Base-by-base conservation (phyloP, 2,113 vertebrate species). In the Sinocyclocheilus anshuiensis region DNA sequence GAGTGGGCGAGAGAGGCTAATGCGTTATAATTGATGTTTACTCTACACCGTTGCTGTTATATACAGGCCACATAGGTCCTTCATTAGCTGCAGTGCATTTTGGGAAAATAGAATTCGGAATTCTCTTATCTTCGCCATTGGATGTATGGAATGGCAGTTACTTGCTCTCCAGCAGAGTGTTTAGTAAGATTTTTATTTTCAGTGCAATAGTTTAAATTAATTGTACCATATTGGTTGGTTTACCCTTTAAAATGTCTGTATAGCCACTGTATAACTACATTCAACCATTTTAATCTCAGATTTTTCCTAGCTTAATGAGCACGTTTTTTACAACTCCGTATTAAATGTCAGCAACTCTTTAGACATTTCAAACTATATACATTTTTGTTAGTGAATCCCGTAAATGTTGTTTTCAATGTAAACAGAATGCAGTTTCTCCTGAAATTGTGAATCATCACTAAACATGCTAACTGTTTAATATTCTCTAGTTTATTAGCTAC, bases 21-120 rank as follows among this genome's bases (percentile, higher is more conserved):
- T 87, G 84, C 85, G 36, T 50, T 59, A 18, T 76, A 86, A 87
- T 83, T 79, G 79, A 86, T 83, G 86, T 85, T 89, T 89, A 86
- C 26, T 82, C 48, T 8, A 72, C 74, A 13, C 67, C 50, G 72
- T 29, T 33, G 77, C 65, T 80, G 74, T 72, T 77, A 71, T 39
- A 57, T n/a, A 45, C 36, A 67, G 33, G 33, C 53, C 77, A 80
- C 69, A 79, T 33, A 55, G 26, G 67, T 12, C 36, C 82, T 75
- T 36, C 55, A 63, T 77, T 69, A 13, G 20, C 72, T 86, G 16
- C 59, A 57, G 29, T 67, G 67, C 33, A 59, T 81, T 77, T 48
- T 42, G 45, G 16, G 57, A 13, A 42, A 42, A 45, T n/a, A 24
- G 80, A 67, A 33, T 45, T 53, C 67, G 69, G 20, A 20, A 48